A percentile compares a stretch with the other conserved stretches of the same genome.
phyloP scores from a whole-genome alignment of 1,140 invertebrate species.

The Drosophila nannoptera region DNA sequence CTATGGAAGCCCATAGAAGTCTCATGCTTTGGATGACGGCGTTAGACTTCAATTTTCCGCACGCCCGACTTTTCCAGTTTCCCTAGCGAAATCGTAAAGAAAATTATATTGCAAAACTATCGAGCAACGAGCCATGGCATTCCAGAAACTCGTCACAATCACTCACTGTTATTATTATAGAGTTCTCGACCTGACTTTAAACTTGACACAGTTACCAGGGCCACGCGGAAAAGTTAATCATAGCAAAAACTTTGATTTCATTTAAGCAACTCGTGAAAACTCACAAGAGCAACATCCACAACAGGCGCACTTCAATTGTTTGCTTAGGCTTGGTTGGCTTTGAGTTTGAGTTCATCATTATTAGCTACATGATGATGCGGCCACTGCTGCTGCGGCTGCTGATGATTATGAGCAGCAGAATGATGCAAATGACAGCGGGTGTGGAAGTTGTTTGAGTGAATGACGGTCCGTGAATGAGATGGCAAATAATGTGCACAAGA shows the following conservation, averaged over 20 bases:
- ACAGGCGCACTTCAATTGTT: conserved; percentile 56
- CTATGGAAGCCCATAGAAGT: conserved; percentile 45
- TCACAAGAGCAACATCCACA: conserved; percentile 54
- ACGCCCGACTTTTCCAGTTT: conserved; percentile 56
- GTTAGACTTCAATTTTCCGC: conserved; percentile 67
- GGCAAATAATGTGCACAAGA: conserved; percentile 34
- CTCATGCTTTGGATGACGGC: conserved; percentile 17
- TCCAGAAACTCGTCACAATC: conserved; percentile 23
- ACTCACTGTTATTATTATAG: neutral
- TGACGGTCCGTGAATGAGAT: conserved; percentile 38
- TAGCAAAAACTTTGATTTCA: conserved; percentile 60
- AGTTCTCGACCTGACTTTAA: conserved; percentile 40
- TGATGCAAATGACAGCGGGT: conserved; percentile 23
- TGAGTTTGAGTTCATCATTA: conserved; percentile 29
- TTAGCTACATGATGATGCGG: conserved; percentile 19
- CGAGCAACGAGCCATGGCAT: conserved; percentile 58
- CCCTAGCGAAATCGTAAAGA: conserved; percentile 61
- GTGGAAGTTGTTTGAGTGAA: conserved; percentile 39
- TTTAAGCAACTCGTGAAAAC: conserved; percentile 51
- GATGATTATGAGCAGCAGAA: neutral
- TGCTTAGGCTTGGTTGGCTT: conserved; percentile 39
- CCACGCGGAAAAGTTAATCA: conserved; percentile 54
- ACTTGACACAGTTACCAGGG: conserved; percentile 57
- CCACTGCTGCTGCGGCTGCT: neutral
- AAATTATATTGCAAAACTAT: conserved; percentile 60